Conservation (phyloP, 2,797 vertebrate species). For the Neoniphon sammara region DNA sequence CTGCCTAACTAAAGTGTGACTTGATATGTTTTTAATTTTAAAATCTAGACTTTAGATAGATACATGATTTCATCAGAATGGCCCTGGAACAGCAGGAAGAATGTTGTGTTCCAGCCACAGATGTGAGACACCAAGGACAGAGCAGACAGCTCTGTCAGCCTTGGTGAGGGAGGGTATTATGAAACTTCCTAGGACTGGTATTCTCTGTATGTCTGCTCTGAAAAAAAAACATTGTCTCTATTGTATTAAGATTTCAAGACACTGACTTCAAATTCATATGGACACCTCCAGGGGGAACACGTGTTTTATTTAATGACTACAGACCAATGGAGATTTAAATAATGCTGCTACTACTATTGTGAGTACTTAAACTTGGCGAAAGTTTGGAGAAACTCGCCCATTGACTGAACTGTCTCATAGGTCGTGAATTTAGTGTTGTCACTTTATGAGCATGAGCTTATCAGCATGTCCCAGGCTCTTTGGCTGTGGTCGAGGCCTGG, state of each 20-base stretch:
- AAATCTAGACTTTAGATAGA: background rate
- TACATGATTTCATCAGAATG: constrained; percentile 15
- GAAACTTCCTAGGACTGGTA: background rate
- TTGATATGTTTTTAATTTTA: constrained; percentile 15
- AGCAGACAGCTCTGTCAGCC: constrained; percentile 15
- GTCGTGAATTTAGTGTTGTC: too few relatives aligned
- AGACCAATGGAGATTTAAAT: too few relatives aligned
- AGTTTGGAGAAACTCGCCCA: too few relatives aligned
- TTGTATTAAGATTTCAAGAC: background rate
- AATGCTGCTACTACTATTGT: too few relatives aligned
- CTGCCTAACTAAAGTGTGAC: background rate
- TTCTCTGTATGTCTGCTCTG: constrained; percentile 3
- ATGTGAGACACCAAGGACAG: constrained; percentile 15
- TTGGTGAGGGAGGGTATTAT: background rate
- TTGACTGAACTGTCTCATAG: too few relatives aligned
- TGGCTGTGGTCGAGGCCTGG: too few relatives aligned
- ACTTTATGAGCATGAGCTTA: too few relatives aligned
- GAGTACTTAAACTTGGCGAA: too few relatives aligned
- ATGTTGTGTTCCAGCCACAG: constrained; percentile 1
- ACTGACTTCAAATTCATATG: background rate
- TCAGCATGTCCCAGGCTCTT: too few relatives aligned
- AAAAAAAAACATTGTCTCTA: background rate
- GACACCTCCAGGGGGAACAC: constrained; percentile 15
- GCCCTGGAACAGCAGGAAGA: constrained; percentile 28
- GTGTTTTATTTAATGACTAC: background rate